Evolutionary conservation across 2,113 vertebrate species (phyloP), one percentile per base, ranked within the genome.

Genomic region (Castor canadensis): DNA sequence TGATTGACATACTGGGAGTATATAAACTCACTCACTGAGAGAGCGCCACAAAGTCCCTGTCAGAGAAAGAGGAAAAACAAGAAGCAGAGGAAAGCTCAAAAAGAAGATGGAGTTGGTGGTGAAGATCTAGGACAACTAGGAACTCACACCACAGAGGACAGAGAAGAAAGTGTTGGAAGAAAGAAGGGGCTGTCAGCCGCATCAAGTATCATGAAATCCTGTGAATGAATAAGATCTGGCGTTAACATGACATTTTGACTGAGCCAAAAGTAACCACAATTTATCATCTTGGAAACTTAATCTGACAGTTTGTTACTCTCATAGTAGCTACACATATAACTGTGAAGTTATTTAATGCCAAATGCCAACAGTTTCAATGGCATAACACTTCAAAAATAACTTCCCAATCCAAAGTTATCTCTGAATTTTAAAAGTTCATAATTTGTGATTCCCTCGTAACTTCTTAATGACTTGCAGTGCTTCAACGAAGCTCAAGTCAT

Each of bases 251-350:
- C 77, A 91, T 86, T 96, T 93, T 67, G 38, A 82, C 43, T 77
- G 62, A 95, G 49, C 84, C 49, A 93, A 86, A 96, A 89, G 43
- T 89, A 96, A 95, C 79, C 45, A 80, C 67, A 80, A 87, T 3
- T 83, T 71, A 91, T 92, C 82, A n/a, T 95, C 45, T 93, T 79
- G 81, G 26, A 75, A 71, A 92, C 80, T 82, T 84, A 92, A 69
- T 89, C 88, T 94, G 86, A 95, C 71, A 94, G 72, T 94, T 93
- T 87, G 67, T 82, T 94, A 84, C 86, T 93, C 84, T 87, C 80
- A 60, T 79, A 76, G 71, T 86, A 87, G 75, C 52, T 71, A 67
- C 90, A 92, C 26, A 89, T 91, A 76, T 92, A 96, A 84, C 84
- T 92, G 80, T 75, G 84, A 95, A 95, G 76, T 32, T 92, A 93